These are phyloP conservation scores for Kryptopterus vitreolus DNA, from an alignment of 2,797 vertebrate species.

Conservation along the genomic window DNA sequence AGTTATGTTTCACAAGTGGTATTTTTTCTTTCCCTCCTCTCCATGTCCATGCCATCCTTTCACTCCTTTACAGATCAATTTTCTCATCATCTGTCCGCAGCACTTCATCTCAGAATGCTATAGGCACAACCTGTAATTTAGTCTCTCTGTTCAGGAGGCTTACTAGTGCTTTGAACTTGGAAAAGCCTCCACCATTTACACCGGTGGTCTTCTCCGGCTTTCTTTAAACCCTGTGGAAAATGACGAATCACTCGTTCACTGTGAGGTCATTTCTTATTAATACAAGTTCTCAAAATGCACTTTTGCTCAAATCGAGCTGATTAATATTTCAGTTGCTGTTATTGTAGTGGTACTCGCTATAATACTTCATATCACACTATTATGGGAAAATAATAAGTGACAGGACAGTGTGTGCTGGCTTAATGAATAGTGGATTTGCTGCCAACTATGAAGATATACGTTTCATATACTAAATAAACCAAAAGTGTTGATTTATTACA, in stretches of 20 bases:
- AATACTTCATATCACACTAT: background rate
- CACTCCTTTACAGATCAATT: background rate
- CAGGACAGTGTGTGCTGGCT: background rate
- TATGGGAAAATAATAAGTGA: background rate
- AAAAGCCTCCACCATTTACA: background rate
- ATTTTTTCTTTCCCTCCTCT: background rate
- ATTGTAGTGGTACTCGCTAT: background rate
- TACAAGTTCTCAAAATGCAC: background rate
- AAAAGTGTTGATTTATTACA: background rate
- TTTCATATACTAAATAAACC: background rate
- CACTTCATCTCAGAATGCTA: constrained; percentile 10
- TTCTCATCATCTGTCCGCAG: constrained; percentile 13
- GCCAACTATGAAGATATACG: background rate
- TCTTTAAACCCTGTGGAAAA: background rate
- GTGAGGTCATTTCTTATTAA: background rate
- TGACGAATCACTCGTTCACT: background rate
- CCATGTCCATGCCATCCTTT: background rate
- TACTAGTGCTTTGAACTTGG: background rate
- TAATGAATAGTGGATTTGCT: background rate
- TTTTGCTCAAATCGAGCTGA: background rate
- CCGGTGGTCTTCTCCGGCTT: background rate
- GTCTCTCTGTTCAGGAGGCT: background rate
- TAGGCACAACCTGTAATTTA: constrained; percentile 3
- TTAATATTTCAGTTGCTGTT: background rate
- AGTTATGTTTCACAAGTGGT: background rate